These are phyloP conservation scores for Empis stercorea DNA, from an alignment of 2,888 invertebrate species.

Conservation along the genomic window DNA sequence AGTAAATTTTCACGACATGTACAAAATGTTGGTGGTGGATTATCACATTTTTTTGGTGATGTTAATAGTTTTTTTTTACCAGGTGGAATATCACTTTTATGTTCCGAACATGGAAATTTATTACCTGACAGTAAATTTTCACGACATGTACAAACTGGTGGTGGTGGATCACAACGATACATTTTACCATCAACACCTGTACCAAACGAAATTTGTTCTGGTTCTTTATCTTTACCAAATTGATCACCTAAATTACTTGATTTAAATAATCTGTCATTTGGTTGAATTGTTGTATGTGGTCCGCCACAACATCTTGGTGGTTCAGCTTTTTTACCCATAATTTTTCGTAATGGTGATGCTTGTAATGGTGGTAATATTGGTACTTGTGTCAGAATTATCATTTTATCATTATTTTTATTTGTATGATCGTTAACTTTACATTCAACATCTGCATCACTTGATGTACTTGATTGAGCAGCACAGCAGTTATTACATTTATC, in stretches of 20 bases:
- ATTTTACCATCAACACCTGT: constrained; percentile 12
- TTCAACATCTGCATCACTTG: constrained; percentile 5
- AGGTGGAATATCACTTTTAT: no score
- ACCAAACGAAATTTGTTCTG: constrained; percentile 2
- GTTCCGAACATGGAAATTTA: no score
- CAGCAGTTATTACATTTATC: background rate
- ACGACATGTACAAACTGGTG: no score
- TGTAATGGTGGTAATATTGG: constrained; percentile 17
- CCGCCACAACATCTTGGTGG: constrained; percentile 14
- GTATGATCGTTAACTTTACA: constrained; percentile 27
- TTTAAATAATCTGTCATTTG: constrained; percentile 20
- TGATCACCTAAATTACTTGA: constrained; percentile 21
- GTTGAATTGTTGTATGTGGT: constrained; percentile 14
- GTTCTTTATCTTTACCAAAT: constrained; percentile 12
- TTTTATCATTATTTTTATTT: constrained; percentile 6
- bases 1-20: no score
- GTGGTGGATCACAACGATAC: constrained; percentile 3
- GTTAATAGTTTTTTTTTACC: no score
- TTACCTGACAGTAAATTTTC: no score
- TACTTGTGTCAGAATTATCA: constrained; percentile 10
- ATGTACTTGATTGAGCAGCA: background rate
- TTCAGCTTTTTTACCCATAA: background rate
- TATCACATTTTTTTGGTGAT: no score
- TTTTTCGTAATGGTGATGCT: constrained; percentile 1
- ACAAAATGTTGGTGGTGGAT: no score